These are phyloP conservation scores for Notarius lentiginosus DNA, from an alignment of 2,113 vertebrate genomes.

Conservation along the genomic window DNA sequence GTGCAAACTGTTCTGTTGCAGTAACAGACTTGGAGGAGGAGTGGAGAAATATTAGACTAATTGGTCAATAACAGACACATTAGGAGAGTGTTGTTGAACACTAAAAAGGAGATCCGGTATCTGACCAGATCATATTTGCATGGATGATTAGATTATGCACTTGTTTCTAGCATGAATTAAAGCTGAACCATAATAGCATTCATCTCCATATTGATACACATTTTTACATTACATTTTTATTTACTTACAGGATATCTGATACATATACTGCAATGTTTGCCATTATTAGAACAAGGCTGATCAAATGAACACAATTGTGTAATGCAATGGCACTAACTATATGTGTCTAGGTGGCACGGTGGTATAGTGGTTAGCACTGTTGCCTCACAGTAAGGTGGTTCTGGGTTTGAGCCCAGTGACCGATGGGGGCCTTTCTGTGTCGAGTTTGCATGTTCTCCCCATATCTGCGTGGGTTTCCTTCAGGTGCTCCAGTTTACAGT, in stretches of 20 bases:
- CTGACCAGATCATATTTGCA: slow-evolving; percentile 50
- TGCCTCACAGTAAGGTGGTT: too few relatives aligned
- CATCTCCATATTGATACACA: neutral
- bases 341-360: too few relatives aligned
- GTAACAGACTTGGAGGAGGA: slow-evolving; percentile 20
- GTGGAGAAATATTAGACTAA: slow-evolving; percentile 47
- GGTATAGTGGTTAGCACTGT: too few relatives aligned
- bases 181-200: neutral
- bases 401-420: too few relatives aligned
- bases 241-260: neutral
- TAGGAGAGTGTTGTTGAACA: slow-evolving; percentile 41
- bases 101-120: slow-evolving; percentile 47
- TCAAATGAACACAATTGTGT: neutral
- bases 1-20: slow-evolving; percentile 38
- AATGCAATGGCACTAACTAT: neutral
- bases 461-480: too few relatives aligned
- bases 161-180: slow-evolving; percentile 25
- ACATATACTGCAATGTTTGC: neutral
- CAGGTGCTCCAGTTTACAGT: too few relatives aligned
- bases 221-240: neutral
- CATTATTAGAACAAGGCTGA: neutral
- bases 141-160: slow-evolving; percentile 38
- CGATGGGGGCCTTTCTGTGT: too few relatives aligned
- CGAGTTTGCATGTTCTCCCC: too few relatives aligned
- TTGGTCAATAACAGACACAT: slow-evolving; percentile 32